Conservation (phyloP, 2,113 vertebrate genomes). For the Lepus americanus region DNA sequence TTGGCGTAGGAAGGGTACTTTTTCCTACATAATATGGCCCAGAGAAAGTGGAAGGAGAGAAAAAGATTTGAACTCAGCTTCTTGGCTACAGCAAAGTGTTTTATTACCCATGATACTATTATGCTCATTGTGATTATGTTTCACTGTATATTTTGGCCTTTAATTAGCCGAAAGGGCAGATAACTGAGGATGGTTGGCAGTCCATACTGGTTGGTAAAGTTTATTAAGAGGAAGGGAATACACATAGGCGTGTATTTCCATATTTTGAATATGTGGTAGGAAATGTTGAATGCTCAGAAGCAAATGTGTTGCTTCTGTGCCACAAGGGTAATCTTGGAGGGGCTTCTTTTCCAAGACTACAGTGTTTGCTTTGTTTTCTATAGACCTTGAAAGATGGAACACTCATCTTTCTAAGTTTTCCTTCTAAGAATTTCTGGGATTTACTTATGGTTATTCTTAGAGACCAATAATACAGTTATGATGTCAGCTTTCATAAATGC, state of each 20-base stretch:
- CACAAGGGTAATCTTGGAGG: neutral
- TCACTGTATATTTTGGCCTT: conserved; percentile 7
- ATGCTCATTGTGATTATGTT: neutral
- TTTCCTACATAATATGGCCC: neutral
- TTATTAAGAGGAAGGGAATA: neutral
- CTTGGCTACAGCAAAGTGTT: neutral
- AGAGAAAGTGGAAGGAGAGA: neutral
- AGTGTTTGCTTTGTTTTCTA: conserved; percentile 16
- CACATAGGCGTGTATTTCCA: neutral
- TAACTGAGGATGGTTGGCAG: neutral
- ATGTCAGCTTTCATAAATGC: conserved; percentile 47
- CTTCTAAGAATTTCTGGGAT: conserved; percentile 31
- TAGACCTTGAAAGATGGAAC: conserved; percentile 31
- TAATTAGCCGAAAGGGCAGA: neutral
- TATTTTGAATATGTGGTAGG: conserved; percentile 27
- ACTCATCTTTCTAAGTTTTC: neutral
- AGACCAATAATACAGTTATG: conserved; percentile 36
- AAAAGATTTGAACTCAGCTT: neutral
- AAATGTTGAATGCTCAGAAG: conserved; percentile 14
- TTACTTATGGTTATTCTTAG: conserved; percentile 20
- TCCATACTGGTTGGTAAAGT: neutral
- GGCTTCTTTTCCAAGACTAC: neutral
- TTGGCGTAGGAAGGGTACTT: neutral
- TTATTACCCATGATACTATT: neutral
- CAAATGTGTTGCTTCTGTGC: neutral